These are phyloP conservation scores for Odontocolon sp. DNA, from an alignment of 2,888 invertebrate species.

Conservation along the genomic window DNA sequence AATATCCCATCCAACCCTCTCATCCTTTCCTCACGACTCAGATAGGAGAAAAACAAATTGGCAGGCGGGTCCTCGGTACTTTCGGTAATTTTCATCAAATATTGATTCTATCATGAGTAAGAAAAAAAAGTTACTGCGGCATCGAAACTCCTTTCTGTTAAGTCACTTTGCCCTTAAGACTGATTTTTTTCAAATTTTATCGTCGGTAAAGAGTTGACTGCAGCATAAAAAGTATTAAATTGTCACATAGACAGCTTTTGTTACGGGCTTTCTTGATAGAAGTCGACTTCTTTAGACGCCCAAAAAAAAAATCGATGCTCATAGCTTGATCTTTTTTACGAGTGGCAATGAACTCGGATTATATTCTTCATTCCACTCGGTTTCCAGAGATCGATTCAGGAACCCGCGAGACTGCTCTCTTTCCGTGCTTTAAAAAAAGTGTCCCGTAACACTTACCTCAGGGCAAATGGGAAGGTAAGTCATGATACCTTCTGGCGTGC, in stretches of 20 bases:
- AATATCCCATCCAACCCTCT: constrained; percentile 40
- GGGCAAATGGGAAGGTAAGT: constrained; percentile 7
- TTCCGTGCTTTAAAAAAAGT: constrained; percentile 17
- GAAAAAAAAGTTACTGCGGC: constrained; percentile 1
- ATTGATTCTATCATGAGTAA: constrained; percentile 26
- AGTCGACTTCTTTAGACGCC: no score
- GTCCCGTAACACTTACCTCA: background rate
- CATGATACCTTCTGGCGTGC: constrained; percentile 9
- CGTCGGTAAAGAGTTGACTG: no score
- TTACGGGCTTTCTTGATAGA: no score
- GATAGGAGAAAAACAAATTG: constrained; percentile 29
- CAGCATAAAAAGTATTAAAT: no score
- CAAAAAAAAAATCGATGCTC: no score
- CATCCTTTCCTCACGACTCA: constrained; percentile 8
- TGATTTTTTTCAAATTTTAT: background rate
- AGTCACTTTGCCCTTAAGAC: constrained; percentile 12
- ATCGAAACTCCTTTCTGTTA: constrained; percentile 8
- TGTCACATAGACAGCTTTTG: no score
- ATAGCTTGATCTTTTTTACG: no score
- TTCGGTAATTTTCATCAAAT: constrained; percentile 48
- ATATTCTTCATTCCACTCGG: background rate
- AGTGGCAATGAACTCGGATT: constrained; percentile 5
- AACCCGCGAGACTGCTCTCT: background rate
- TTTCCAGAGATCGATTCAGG: constrained; percentile 4
- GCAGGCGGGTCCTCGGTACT: constrained; percentile 9